phyloP scores from a whole-genome alignment of 2,797 vertebrate species.

The Tympanoctomys barrerae region DNA sequence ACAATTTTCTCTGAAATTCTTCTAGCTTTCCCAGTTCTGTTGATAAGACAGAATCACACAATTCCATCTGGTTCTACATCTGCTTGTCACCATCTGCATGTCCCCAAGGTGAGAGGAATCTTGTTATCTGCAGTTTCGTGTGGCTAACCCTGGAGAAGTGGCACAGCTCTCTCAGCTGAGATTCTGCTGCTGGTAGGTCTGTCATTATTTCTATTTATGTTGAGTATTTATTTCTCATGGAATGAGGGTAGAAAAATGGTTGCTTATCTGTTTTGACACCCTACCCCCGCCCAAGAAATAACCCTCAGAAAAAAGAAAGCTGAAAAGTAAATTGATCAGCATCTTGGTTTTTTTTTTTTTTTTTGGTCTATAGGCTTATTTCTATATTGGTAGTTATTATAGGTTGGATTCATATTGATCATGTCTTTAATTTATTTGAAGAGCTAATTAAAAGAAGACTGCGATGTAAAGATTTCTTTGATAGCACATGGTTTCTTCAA shows the following conservation, averaged over 20 bases:
- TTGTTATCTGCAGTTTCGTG: slow-evolving; percentile 45
- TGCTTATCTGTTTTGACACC: slow-evolving; percentile 33
- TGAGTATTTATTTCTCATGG: not conserved
- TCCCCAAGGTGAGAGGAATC: slow-evolving; percentile 43
- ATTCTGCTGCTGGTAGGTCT: not conserved
- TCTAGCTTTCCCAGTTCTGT: slow-evolving; percentile 52
- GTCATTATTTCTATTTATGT: slow-evolving; percentile 26
- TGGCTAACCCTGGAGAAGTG: not conserved
- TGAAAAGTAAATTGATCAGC: too few relatives aligned
- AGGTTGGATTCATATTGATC: too few relatives aligned
- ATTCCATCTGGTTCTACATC: slow-evolving; percentile 68
- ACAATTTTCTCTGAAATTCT: slow-evolving; percentile 64
- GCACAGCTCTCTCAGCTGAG: not conserved
- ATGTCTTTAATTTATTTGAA: not conserved
- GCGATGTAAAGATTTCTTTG: slow-evolving; percentile 34
- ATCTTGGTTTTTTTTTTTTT: too few relatives aligned
- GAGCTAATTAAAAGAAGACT: slow-evolving; percentile 11
- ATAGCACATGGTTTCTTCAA: not conserved
- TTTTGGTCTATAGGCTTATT: too few relatives aligned
- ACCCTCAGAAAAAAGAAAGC: slow-evolving; percentile 18
- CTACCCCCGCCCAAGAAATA: not conserved
- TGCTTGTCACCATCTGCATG: slow-evolving; percentile 65
- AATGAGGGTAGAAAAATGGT: not conserved
- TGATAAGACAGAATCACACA: slow-evolving; percentile 60
- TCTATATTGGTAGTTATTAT: too few relatives aligned